These are phyloP conservation scores for Argya squamiceps DNA, from an alignment of 2,797 vertebrate genomes.

Conservation along the genomic window DNA sequence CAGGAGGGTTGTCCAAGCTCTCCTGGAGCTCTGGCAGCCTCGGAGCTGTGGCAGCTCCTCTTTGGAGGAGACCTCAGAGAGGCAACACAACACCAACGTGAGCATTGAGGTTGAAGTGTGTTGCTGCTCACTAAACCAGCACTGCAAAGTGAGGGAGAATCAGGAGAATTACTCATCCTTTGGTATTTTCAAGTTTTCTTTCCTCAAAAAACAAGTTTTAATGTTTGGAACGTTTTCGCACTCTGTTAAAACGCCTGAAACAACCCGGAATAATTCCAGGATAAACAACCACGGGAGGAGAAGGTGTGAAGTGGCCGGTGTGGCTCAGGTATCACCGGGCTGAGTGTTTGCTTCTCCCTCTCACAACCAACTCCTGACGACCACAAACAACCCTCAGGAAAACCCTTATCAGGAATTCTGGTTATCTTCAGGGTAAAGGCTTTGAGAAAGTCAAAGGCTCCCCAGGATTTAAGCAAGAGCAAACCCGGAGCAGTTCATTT, in stretches of 20 bases:
- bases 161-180: not conserved
- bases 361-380: not conserved
- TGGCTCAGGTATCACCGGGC: not conserved
- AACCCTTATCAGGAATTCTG: not conserved
- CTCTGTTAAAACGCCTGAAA: not conserved
- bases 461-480: not conserved
- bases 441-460: not conserved
- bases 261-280: not conserved
- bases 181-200: not conserved
- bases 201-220: not conserved
- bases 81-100: not conserved
- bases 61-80: not conserved
- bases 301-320: not conserved
- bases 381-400: not conserved
- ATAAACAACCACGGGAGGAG: not conserved
- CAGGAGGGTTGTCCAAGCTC: rapidly evolving
- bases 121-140: not conserved
- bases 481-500: not conserved
- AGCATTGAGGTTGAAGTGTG: rapidly evolving
- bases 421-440: not conserved
- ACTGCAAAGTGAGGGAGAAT: rapidly evolving
- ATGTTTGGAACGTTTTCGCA: not conserved
- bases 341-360: not conserved
- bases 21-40: not conserved
- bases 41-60: not conserved